A percentile compares a stretch with the other conserved stretches of the same genome.
Evolutionary conservation across 2,888 invertebrate genomes (phyloP).

Genomic region (Synergus laeviventris): DNA sequence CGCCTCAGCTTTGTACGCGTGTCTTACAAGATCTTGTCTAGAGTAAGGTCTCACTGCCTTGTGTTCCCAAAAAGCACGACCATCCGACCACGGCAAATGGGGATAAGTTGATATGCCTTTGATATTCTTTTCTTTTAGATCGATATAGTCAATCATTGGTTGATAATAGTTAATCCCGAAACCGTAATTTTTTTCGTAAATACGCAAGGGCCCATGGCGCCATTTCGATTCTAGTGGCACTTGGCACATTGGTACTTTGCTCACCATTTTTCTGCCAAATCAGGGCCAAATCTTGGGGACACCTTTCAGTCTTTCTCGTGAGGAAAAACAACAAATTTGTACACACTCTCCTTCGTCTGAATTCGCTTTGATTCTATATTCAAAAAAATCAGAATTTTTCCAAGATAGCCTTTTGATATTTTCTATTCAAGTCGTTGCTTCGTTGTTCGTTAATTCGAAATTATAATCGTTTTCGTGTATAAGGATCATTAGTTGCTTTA

Average conservation of each 20-base stretch:
- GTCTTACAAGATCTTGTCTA: constrained; percentile 81
- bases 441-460: too few species aligned
- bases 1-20: constrained; percentile 83
- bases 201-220: constrained; percentile 78
- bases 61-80: constrained; percentile 78
- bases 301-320: constrained; percentile 34
- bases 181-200: constrained; percentile 90
- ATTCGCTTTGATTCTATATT: too few species aligned
- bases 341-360: background rate
- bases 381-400: too few species aligned
- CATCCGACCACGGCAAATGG: constrained; percentile 81
- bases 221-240: constrained; percentile 72
- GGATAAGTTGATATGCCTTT: constrained; percentile 77
- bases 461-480: too few species aligned
- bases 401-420: too few species aligned
- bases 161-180: constrained; percentile 91
- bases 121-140: constrained; percentile 79
- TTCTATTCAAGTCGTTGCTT: too few species aligned
- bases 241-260: constrained; percentile 64
- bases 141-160: constrained; percentile 91
- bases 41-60: constrained; percentile 82
- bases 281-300: background rate
- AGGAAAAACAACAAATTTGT: too few species aligned
- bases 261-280: constrained; percentile 60
- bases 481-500: too few species aligned